Conservation (phyloP, 2,113 vertebrate species). For the Nestor notabilis region DNA sequence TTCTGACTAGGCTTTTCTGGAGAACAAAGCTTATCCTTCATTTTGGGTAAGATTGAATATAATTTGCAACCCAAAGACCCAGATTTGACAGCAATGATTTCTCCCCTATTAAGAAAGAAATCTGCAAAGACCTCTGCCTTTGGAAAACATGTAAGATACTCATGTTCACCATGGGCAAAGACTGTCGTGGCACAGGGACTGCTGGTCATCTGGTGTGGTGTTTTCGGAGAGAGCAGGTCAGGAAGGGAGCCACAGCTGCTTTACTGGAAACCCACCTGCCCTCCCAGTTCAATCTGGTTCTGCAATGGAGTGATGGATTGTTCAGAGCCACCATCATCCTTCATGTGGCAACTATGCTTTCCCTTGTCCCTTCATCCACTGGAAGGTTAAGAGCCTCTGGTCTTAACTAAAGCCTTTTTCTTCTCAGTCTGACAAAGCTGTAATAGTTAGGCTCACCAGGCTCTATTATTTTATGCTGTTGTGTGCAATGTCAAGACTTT, state of each 20-base stretch:
- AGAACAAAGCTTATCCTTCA: not conserved
- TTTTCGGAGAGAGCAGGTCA: not conserved
- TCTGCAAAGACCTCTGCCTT: not conserved
- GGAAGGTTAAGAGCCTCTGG: not conserved
- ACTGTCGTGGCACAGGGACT: not conserved
- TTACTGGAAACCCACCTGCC: not conserved
- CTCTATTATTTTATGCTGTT: not conserved
- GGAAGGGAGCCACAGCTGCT: not conserved
- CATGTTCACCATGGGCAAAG: fast-evolving
- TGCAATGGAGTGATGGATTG: fast-evolving
- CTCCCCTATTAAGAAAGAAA: not conserved
- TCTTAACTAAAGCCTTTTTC: not conserved
- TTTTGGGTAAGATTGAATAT: not conserved
- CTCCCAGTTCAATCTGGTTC: not conserved
- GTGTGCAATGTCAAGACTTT: not conserved
- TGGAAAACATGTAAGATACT: not conserved
- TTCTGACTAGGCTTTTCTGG: not conserved
- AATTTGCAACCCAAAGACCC: not conserved
- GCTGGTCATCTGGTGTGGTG: not conserved
- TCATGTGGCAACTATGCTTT: not conserved
- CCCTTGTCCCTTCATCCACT: not conserved
- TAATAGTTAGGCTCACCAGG: not conserved
- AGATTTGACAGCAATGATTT: not conserved
- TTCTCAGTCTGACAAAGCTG: not conserved
- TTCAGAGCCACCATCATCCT: not conserved